Conservation (phyloP, 2,888 invertebrate genomes). For the Caenorhabditis panamensis region DNA sequence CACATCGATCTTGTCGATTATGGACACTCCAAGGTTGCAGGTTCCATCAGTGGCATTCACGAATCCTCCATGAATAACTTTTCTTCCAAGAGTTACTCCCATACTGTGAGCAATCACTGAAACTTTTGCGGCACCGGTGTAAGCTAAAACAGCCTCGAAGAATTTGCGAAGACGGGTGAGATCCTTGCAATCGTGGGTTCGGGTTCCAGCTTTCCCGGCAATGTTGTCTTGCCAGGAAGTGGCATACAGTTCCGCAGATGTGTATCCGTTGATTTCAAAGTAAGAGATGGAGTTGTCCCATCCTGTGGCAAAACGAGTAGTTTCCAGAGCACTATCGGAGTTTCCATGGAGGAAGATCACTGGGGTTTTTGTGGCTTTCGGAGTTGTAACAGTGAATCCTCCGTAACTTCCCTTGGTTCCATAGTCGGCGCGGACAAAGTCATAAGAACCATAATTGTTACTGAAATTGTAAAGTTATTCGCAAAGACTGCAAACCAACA, state of each 20-base stretch:
- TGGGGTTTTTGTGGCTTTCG: slow-evolving; percentile 35
- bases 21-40: slow-evolving; percentile 58
- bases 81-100: slow-evolving; percentile 74
- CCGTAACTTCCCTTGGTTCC: slow-evolving; percentile 70
- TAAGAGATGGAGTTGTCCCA: slow-evolving; percentile 67
- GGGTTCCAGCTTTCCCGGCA: slow-evolving; percentile 54
- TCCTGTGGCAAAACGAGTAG: slow-evolving; percentile 59
- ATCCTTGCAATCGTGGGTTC: slow-evolving; percentile 71
- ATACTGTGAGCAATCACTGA: slow-evolving; percentile 73
- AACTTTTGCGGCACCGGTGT: slow-evolving; percentile 64
- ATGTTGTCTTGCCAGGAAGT: slow-evolving; percentile 75
- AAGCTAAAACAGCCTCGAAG: slow-evolving; percentile 69
- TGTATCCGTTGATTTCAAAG: slow-evolving; percentile 68
- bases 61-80: slow-evolving; percentile 70
- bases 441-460: slow-evolving; percentile 59
- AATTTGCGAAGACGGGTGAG: slow-evolving; percentile 69
- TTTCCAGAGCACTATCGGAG: slow-evolving; percentile 69
- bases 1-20: slow-evolving; percentile 64
- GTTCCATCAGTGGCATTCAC: slow-evolving; percentile 62
- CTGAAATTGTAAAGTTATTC: slow-evolving; percentile 20
- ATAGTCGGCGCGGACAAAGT: slow-evolving; percentile 63
- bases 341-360: slow-evolving; percentile 73
- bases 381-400: slow-evolving; percentile 47
- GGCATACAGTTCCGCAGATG: slow-evolving; percentile 71
- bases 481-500: not conserved